Percentiles rank a stretch among this genome's conserved stretches.
Evolutionary conservation across 2,113 vertebrate species (phyloP).

Genomic region (Bos taurus): ARS-UCD2.0 NC_037343.1:41455501-41456000

Average conservation of each 20-base stretch:
- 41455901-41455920: not conserved
- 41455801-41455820: too few relatives aligned
- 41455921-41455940: rapidly evolving
- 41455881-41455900: not conserved
- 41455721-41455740: not conserved
- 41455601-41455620: not conserved
- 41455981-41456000: too few relatives aligned
- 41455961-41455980: rapidly evolving
- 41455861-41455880: not conserved
- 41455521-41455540: not conserved
- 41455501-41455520: conserved; percentile 89
- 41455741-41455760: not conserved
- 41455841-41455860: not conserved
- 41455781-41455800: not conserved
- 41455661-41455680: not conserved
- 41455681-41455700: not conserved
- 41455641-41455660: not conserved
- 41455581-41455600: not conserved
- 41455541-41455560: not conserved
- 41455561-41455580: not conserved
- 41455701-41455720: not conserved
- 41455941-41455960: not conserved
- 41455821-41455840: not conserved
- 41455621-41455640: not conserved
- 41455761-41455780: not conserved